A percentile compares a stretch with the other conserved stretches of the same genome.
Conservation (phyloP, 2,797 vertebrate species). For the Epinephelus coioides region DNA sequence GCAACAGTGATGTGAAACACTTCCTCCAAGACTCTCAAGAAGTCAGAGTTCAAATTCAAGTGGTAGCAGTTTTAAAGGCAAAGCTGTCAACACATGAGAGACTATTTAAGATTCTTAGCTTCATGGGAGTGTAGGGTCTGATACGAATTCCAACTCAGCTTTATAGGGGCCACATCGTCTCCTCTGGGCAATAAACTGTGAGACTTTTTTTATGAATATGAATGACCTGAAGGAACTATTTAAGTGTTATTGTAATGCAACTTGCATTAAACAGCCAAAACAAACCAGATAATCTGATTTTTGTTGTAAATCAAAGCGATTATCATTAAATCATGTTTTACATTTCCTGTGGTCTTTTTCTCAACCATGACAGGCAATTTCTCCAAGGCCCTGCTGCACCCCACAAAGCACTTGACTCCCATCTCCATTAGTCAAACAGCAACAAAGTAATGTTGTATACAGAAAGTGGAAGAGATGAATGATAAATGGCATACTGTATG, state of each 20-base stretch:
- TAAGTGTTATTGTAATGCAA: background rate
- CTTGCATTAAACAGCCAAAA: conserved; percentile 15
- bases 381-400: conserved; percentile 12
- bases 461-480: conserved; percentile 24
- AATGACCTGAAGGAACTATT: conserved; percentile 15
- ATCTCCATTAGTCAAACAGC: conserved; percentile 14
- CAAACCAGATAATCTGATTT: conserved; percentile 8
- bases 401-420: conserved; percentile 18
- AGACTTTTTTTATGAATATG: conserved; percentile 12
- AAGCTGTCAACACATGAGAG: conserved; percentile 39
- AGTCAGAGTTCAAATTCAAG: conserved; percentile 46
- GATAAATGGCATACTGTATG: conserved; percentile 15
- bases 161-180: conserved; percentile 27
- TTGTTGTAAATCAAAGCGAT: conserved; percentile 34
- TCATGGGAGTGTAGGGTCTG: conserved; percentile 33
- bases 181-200: conserved; percentile 45
- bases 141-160: conserved; percentile 36
- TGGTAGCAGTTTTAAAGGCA: conserved; percentile 26
- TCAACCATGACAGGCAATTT: background rate
- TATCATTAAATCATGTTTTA: conserved; percentile 28
- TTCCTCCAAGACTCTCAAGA: conserved; percentile 31
- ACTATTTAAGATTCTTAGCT: conserved; percentile 29
- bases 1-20: conserved; percentile 20
- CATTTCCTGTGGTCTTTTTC: conserved; percentile 22
- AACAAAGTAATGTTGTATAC: conserved; percentile 12